Conservation (phyloP, 23 tunicate species). For the Halocynthia roretzi region DNA sequence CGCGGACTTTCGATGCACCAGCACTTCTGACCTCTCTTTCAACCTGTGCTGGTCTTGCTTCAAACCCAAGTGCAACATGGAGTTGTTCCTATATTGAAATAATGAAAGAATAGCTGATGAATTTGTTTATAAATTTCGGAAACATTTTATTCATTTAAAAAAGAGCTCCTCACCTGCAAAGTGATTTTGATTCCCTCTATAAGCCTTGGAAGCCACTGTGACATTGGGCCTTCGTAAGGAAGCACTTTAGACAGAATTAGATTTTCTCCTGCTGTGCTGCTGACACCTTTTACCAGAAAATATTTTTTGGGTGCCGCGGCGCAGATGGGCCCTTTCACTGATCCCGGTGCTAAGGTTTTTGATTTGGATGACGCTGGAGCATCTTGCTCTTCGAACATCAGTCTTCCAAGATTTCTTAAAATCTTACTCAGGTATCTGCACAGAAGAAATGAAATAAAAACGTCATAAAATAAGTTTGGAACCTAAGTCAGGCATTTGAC, state of each 20-base stretch:
- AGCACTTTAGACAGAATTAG: constrained; percentile 39
- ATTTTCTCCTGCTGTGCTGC: constrained; percentile 68
- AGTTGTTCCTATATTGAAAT: constrained; percentile 46
- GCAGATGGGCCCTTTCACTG: constrained; percentile 26
- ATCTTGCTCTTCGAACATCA: constrained; percentile 59
- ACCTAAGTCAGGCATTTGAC: no score
- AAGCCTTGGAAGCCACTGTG: constrained; percentile 80
- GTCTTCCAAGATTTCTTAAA: constrained; percentile 49
- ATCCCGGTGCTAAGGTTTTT: constrained; percentile 14
- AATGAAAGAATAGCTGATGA: neutral
- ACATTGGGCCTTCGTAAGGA: constrained; percentile 76
- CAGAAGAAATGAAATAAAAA: neutral
- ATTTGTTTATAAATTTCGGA: no score
- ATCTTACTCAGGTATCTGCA: constrained; percentile 70
- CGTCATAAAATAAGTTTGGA: neutral
- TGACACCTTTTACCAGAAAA: constrained; percentile 65
- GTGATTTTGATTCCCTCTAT: constrained; percentile 50
- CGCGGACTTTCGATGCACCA: constrained; percentile 82
- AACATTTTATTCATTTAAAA: neutral
- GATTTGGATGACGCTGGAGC: neutral
- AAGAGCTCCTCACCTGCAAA: constrained; percentile 28
- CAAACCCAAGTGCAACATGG: constrained; percentile 93
- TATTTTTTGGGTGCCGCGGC: constrained; percentile 52
- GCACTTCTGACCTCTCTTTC: constrained; percentile 61
- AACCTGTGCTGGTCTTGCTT: constrained; percentile 66